Evolutionary conservation across 2,113 vertebrate species (phyloP), one percentile per base, ranked within the genome.

Genomic region (Dipodomys stephensi): DNA sequence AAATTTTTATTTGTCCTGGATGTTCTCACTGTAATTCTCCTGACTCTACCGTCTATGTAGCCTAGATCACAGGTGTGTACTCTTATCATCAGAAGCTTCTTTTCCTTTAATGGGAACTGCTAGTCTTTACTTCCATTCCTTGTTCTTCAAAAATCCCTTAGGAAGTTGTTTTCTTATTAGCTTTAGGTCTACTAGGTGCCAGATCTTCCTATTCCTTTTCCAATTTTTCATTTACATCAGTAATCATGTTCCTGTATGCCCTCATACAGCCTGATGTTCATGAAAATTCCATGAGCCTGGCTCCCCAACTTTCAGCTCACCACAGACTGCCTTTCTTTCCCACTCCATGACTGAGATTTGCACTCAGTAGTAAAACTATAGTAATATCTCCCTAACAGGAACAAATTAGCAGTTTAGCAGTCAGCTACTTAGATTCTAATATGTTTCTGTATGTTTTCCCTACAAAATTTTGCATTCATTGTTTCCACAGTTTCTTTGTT

Each of bases 1-100:
- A 57, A 57, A 57, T 57, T 64, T 64, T 64, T 23, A 25, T 25
- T 64, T 64, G 20, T 20, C 5, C 22, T 23, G 62, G 3, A 6
- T 25, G 20, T 20, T 8, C 6, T 25, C 22, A 25, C 62, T 57
- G 23, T 64, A 6, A 64, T 23, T 25, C 62, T 23, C 22, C 62
- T 25, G 23, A 7, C 22, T 64, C 62, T 9, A 25, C 22, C 20
- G 23, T 64, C 20, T 25, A 64, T 23, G 22, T 23, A 23, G 11
- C 62, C 23, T 20, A 22, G 8, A 25, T 64, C 11, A 64, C 62
- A 64, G 62, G 53, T 57, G 11, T 57, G 53, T 13, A 57, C 53
- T 93, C 32, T 90, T 27, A 19, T 67, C 67, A 22, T n/a, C 49
- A 93, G 46, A 77, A 85, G 4, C 18, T 80, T 87, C 53, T 88